Evolutionary conservation across 2,888 invertebrate genomes (phyloP).

Genomic region (Silvanus unidentatus): DNA sequence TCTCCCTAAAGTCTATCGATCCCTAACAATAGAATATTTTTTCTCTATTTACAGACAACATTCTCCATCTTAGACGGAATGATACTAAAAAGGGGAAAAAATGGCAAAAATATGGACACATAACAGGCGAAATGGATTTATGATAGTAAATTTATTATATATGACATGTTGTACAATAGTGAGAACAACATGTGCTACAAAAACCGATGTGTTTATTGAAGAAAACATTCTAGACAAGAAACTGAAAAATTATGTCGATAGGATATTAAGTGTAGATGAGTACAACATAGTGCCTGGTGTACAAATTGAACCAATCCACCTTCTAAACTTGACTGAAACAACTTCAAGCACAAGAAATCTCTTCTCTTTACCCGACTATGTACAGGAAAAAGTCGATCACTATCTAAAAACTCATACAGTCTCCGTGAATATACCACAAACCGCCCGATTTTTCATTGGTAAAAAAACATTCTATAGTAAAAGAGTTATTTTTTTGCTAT

Average conservation of each 20-base stretch:
- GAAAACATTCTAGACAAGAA: conserved; percentile 46
- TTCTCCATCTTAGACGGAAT: conserved; percentile 24
- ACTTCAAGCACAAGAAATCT: conserved; percentile 42
- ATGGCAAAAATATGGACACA: conserved; percentile 31
- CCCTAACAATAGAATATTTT: too few relatives aligned
- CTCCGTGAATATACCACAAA: conserved; percentile 61
- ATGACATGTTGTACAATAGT: conserved; percentile 22
- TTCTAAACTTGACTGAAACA: conserved; percentile 14
- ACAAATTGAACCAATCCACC: conserved; percentile 44
- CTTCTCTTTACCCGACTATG: conserved; percentile 50
- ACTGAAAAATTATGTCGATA: conserved; percentile 54
- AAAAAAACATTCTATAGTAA: too few relatives aligned
- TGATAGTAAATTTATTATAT: conserved; percentile 25
- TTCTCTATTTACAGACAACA: too few relatives aligned
- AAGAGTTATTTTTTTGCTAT: too few relatives aligned
- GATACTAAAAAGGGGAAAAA: conserved; percentile 24
- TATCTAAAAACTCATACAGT: conserved; percentile 58
- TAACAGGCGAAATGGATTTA: conserved; percentile 23
- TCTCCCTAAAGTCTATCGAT: too few relatives aligned
- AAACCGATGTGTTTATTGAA: conserved; percentile 15
- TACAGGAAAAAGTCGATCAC: conserved; percentile 54
- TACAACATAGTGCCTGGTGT: conserved; percentile 57
- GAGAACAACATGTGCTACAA: conserved; percentile 16
- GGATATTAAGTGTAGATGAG: conserved; percentile 51
- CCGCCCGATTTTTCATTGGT: conserved; percentile 52